phyloP scores from a whole-genome alignment of 2,113 vertebrate genomes.

The Zosterops lateralis region DNA sequence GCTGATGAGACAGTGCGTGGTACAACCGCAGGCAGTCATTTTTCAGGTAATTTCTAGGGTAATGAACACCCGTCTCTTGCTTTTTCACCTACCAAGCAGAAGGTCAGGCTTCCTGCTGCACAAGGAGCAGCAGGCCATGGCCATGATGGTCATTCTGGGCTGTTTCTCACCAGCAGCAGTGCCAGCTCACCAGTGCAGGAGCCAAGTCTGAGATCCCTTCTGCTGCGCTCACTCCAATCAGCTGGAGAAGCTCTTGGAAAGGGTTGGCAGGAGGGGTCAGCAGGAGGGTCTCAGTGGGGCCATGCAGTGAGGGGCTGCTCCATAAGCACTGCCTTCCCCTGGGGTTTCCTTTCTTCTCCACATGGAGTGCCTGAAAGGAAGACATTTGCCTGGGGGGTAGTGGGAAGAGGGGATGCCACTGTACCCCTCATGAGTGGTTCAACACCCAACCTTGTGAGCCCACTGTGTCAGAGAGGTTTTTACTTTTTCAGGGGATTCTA shows the following conservation, averaged over 20 bases:
- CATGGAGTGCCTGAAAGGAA: not conserved
- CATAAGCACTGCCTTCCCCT: rapidly evolving
- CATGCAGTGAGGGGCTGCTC: not conserved
- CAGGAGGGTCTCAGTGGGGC: not conserved
- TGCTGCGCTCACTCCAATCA: not conserved
- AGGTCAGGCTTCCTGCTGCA: not conserved
- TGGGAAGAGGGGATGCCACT: rapidly evolving
- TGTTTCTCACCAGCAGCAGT: rapidly evolving
- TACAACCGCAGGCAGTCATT: slow-evolving; percentile 81
- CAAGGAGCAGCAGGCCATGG: not conserved
- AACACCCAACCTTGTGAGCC: rapidly evolving
- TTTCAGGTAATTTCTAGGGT: slow-evolving; percentile 82
- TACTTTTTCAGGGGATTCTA: not conserved
- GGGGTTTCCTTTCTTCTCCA: not conserved
- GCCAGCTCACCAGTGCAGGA: not conserved
- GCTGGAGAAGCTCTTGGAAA: not conserved
- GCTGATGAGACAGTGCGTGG: slow-evolving; percentile 83
- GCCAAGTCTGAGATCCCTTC: not conserved
- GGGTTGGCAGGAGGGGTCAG: not conserved
- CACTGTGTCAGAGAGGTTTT: not conserved
- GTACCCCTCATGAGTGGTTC: rapidly evolving
- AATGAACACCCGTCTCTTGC: slow-evolving; percentile 57
- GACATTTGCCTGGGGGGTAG: not conserved
- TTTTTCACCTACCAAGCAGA: slow-evolving; percentile 34
- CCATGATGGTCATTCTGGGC: rapidly evolving